These are phyloP conservation scores for Eriosoma lanigerum DNA, from an alignment of 1,140 invertebrate genomes.

Conservation along the genomic window DNA sequence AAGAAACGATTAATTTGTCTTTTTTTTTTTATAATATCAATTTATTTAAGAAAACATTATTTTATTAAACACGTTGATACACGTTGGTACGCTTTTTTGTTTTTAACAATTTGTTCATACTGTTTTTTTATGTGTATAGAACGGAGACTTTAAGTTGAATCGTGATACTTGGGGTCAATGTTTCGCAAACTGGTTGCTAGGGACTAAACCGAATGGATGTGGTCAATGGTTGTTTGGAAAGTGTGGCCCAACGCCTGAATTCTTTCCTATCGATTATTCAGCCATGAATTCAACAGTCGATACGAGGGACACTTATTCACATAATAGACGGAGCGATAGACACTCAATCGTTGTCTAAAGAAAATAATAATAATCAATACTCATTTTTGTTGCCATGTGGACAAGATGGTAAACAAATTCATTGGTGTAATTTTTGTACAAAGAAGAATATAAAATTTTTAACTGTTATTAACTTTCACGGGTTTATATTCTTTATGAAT, in stretches of 20 bases:
- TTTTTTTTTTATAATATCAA: too few relatives aligned
- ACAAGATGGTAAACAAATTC: constrained; percentile 4
- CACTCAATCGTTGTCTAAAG: constrained; percentile 70
- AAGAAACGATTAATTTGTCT: too few relatives aligned
- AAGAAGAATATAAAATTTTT: neutral
- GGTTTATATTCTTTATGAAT: neutral
- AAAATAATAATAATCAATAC: constrained; percentile 45
- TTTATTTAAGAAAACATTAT: too few relatives aligned
- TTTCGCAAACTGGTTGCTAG: constrained; percentile 72
- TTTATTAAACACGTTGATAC: too few relatives aligned
- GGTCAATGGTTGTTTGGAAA: constrained; percentile 70
- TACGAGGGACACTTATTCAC: constrained; percentile 69
- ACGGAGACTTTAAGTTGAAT: constrained; percentile 66
- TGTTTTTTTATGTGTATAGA: constrained; percentile 60
- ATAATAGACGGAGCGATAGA: constrained; percentile 68
- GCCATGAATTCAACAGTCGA: constrained; percentile 70
- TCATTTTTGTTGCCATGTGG: constrained; percentile 41
- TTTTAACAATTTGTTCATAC: too few relatives aligned
- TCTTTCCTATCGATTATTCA: constrained; percentile 74
- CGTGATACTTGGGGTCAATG: constrained; percentile 68
- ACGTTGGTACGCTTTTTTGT: too few relatives aligned
- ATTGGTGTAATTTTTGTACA: constrained; percentile 6
- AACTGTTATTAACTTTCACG: neutral
- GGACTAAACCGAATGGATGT: constrained; percentile 70
- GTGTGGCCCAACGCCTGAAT: constrained; percentile 63